phyloP scores from a whole-genome alignment of 2,888 invertebrate genomes.

The Ceramica pisi region DNA sequence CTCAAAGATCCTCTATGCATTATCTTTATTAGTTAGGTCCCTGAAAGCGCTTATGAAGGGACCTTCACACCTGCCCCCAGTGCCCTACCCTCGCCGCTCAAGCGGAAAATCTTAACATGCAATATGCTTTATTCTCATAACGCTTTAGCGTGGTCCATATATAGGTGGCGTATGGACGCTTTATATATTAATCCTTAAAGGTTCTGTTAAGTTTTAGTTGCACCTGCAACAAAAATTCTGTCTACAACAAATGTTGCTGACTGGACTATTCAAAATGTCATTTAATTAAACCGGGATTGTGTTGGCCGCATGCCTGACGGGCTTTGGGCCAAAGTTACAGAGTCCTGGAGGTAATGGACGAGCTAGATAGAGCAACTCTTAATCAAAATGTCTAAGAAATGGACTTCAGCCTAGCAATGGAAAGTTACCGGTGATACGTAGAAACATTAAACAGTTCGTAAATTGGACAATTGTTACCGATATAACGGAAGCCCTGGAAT shows the following conservation, averaged over 20 bases:
- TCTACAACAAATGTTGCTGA: conserved; percentile 16
- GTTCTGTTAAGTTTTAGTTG: background rate
- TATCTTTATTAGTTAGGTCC: conserved; percentile 3
- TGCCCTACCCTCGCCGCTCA: conserved; percentile 19
- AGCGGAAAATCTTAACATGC: conserved; percentile 45
- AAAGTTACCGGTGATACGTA: conserved; percentile 12
- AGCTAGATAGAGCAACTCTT: conserved; percentile 4
- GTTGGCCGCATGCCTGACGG: conserved; percentile 27
- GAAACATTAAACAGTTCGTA: conserved; percentile 5
- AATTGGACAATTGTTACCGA: background rate
- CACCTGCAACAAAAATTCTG: background rate
- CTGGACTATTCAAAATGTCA: conserved; percentile 9
- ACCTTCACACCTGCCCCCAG: conserved; percentile 13
- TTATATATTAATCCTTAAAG: background rate
- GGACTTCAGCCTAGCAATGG: conserved; percentile 6
- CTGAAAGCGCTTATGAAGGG: conserved; percentile 16
- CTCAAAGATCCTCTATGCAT: conserved; percentile 3
- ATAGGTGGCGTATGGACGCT: too few relatives aligned
- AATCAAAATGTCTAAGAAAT: conserved; percentile 29
- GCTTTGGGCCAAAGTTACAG: conserved; percentile 26
- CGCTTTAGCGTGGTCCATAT: background rate
- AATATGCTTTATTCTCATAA: conserved; percentile 24
- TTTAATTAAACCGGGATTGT: conserved; percentile 32
- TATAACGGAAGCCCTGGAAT: conserved; percentile 23
- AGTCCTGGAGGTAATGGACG: conserved; percentile 19